Conservation (phyloP, 1,140 invertebrate genomes). For the Palaemon carinicauda region DNA sequence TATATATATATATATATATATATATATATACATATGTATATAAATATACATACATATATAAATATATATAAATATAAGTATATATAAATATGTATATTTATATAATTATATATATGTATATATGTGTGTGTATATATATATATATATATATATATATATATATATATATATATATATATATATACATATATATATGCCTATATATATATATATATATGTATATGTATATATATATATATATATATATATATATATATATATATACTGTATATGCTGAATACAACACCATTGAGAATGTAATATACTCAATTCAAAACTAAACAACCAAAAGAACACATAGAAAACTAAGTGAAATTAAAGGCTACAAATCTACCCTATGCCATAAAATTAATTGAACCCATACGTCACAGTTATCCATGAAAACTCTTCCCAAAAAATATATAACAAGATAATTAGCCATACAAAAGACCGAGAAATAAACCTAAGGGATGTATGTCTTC, state of each 20-base stretch:
- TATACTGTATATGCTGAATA: background rate
- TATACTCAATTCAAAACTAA: no score
- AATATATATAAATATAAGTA: background rate
- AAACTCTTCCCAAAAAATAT: no score
- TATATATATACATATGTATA: background rate
- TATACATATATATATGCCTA: background rate
- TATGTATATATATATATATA: background rate
- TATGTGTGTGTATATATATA: background rate
- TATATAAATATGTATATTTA: background rate
- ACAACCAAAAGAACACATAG: no score
- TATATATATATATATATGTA: background rate
- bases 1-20: background rate
- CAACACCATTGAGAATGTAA: no score
- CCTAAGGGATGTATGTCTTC: no score
- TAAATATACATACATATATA: background rate
- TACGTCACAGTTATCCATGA: no score
- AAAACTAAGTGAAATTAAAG: no score
- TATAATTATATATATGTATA: background rate
- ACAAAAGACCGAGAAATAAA: no score
- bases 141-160: background rate
- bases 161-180: background rate
- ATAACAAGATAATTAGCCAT: no score
- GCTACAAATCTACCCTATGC: no score
- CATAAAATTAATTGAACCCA: no score
- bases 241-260: conserved; percentile 2